phyloP scores from a whole-genome alignment of 2,797 vertebrate genomes.

The Sparidentex hasta region DNA sequence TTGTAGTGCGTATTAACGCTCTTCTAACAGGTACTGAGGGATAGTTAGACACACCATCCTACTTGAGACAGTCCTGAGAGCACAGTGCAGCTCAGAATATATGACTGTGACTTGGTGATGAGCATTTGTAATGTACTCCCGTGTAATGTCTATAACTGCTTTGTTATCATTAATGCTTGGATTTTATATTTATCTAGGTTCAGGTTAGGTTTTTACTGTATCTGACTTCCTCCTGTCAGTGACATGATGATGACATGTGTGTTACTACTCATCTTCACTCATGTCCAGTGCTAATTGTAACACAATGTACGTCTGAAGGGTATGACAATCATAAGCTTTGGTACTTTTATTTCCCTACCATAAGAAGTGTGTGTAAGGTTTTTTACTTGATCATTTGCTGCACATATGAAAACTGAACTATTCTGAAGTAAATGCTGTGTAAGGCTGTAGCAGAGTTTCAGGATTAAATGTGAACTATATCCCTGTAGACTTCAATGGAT shows the following conservation, averaged over 20 bases:
- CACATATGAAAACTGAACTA: slow-evolving; percentile 9
- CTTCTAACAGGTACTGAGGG: slow-evolving; percentile 12
- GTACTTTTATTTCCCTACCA: not conserved
- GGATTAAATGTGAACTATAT: slow-evolving; percentile 3
- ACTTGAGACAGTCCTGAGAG: slow-evolving; percentile 46
- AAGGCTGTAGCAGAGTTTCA: not conserved
- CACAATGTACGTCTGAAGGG: slow-evolving; percentile 30
- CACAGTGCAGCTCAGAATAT: slow-evolving; percentile 53
- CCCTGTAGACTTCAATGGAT: not conserved
- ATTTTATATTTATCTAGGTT: slow-evolving; percentile 30
- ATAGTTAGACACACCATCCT: slow-evolving; percentile 20
- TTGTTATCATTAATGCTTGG: slow-evolving; percentile 17
- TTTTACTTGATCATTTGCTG: not conserved
- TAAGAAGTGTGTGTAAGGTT: not conserved
- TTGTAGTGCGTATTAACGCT: slow-evolving; percentile 5
- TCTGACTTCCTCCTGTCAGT: not conserved
- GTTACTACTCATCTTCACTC: slow-evolving; percentile 40
- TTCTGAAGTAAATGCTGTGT: slow-evolving; percentile 24
- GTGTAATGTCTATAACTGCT: slow-evolving; percentile 23
- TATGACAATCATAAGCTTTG: slow-evolving; percentile 58
- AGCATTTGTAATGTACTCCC: slow-evolving; percentile 39
- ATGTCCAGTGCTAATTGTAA: slow-evolving; percentile 56
- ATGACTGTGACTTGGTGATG: slow-evolving; percentile 47
- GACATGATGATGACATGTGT: not conserved
- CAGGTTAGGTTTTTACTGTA: slow-evolving; percentile 14